Base-by-base conservation (phyloP, 2,797 vertebrate species). In the Sebastolobus altivelis region DNA sequence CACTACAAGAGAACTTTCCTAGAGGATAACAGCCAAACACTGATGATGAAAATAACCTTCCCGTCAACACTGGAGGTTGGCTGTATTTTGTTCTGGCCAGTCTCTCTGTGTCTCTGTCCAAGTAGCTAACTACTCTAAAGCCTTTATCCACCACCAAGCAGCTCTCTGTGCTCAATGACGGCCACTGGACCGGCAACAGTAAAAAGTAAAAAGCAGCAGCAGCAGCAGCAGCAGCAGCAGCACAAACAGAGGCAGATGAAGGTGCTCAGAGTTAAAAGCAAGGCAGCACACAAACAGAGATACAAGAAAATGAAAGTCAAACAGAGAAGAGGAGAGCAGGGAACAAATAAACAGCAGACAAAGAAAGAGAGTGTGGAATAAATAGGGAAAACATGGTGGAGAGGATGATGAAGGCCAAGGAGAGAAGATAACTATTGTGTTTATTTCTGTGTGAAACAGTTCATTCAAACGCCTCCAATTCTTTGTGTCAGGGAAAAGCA, bases 91-190 rank as follows among this genome's bases (percentile, higher is more conserved):
- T 35, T 67, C 70, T 33, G 40, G 35, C 25, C 54, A 14, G 13
- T 38, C 35, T 72, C 27, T 70, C 3, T 11, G 16, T 61, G 33
- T 16, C 12, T 38, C 29, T 60, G 40, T 68, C 43, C 54, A 25
- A 60, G 52, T 16, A 43, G 3, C 31, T 31, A 4, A 14, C 1
- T 38, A n/a, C 43, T 76, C 25, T 43, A 37, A 62, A 81, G 38
- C 52, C n/a, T 84, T 77, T 18, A 71, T 77, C 52, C 65, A 20
- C 6, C 40, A 43, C 31, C 59, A 66, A 70, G 63, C 31, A 65
- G 38, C 67, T 75, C 67, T 81, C 38, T 70, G 65, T 29, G 46
- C 74, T 85, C 72, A 87, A 83, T 61, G 80, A 83, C 58, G 5
- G 59, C 29, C 22, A 25, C 72, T 75, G 75, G 75, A 43, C 49